Evolutionary conservation across 1,140 invertebrate genomes (phyloP), one percentile per base, ranked within the genome.

Genomic region (Steinernema feltiae): DNA sequence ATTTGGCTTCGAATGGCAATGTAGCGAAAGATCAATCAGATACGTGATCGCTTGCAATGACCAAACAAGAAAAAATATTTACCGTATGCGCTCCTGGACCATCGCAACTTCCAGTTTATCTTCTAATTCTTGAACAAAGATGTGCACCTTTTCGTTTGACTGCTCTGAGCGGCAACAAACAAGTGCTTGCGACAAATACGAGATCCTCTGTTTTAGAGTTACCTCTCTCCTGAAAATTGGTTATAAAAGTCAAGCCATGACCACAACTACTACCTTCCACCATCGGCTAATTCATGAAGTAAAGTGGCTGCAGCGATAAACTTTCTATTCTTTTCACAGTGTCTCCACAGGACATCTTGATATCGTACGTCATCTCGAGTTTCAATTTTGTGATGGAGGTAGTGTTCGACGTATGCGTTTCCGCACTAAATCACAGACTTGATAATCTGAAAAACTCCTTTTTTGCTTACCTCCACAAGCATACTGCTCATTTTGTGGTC

Each of bases 291-390:
- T n/a, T 27, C 53, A 21, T 63, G 53, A 7, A 63, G 24, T 63
- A 63, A 27, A 3, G 7, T 63, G 12, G 53, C 53, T n/a, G 53
- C 53, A n/a, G 53, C 53, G 3, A 63, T 63, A 21, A 63, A 63
- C 24, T 63, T 63, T 63, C 53, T 21, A 63, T 63, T 63, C 53
- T 27, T 63, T 63, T 63, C 53, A 21, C 53, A 63, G 24, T 63
- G 53, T 3, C 53, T 12, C 53, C 53, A 63, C 3, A 63, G 53
- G 24, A 63, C 53, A 27, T 63, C 53, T 63, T 63, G 53, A 27
- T 63, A 63, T 7, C 53, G 53, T 3, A 27, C 53, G 24, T 63
- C 53, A 27, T 63, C 53, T 3, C 53, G 53, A 12, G 53, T 15
- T 21, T 63, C 12, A 21, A 63, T 27, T 27, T 63, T 63, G 12